Conservation (phyloP, 1,140 invertebrate species). For the Subanguina moxae region DNA sequence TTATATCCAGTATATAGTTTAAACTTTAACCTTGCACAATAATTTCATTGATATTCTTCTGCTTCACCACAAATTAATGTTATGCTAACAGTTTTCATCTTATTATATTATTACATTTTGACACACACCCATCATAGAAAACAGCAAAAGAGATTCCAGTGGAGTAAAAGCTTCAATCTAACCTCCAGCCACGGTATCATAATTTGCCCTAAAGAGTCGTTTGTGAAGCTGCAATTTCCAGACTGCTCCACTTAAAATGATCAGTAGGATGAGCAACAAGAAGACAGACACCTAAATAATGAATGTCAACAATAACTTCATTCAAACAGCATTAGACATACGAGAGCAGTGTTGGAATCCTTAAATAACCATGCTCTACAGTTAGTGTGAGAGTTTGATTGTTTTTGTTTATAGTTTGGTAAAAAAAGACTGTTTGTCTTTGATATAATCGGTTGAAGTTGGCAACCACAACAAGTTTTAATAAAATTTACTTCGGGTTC, state of each 20-base stretch:
- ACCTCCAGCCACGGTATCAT: constrained; percentile 55
- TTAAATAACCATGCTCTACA: background rate
- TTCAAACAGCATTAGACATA: background rate
- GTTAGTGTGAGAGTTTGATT: too few species aligned
- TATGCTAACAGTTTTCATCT: background rate
- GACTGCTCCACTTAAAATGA: constrained; percentile 52
- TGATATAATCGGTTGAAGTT: too few species aligned
- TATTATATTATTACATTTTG: background rate
- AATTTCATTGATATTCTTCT: too few species aligned
- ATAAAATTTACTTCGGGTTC: constrained; percentile 36
- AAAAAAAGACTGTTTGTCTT: too few species aligned
- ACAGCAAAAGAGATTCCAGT: too few species aligned
- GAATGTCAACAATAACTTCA: constrained; percentile 3
- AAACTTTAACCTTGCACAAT: too few species aligned
- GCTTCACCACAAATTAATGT: too few species aligned
- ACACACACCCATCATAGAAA: too few species aligned
- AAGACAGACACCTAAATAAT: constrained; percentile 41
- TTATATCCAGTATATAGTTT: too few species aligned
- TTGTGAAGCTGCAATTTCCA: constrained; percentile 56
- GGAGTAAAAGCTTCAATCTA: constrained; percentile 11
- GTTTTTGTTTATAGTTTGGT: too few species aligned
- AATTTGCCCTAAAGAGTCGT: constrained; percentile 50
- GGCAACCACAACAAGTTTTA: too few species aligned
- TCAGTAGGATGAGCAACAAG: constrained; percentile 54
- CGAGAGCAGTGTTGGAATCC: background rate